phyloP scores from a whole-genome alignment of 2,797 vertebrate species.

The Pangasius larnaudii region DNA sequence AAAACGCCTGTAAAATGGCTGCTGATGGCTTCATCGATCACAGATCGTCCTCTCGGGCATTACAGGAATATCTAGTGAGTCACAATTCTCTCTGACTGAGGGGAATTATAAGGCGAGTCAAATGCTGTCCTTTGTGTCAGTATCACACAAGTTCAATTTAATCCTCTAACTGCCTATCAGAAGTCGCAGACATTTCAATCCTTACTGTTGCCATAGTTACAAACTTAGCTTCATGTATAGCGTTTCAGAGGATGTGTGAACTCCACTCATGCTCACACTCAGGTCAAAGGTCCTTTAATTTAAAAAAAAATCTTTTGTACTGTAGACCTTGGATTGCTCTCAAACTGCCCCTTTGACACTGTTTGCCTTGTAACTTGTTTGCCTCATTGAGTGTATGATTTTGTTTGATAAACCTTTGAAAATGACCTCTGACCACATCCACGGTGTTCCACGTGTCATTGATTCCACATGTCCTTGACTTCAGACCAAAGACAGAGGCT shows the following conservation, averaged over 20 bases:
- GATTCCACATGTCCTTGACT: conserved; percentile 1
- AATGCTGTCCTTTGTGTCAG: background rate
- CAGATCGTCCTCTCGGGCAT: background rate
- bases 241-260: background rate
- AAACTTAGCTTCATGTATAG: background rate
- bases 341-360: background rate
- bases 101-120: background rate
- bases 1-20: conserved; percentile 11
- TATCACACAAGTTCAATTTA: background rate
- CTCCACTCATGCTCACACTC: background rate
- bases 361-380: background rate
- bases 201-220: conserved; percentile 11
- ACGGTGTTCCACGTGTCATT: background rate
- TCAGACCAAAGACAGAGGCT: background rate
- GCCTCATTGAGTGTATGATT: background rate
- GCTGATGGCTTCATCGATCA: conserved; percentile 22
- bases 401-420: background rate
- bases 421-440: background rate
- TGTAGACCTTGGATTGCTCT: background rate
- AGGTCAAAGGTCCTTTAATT: background rate
- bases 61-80: conserved; percentile 6
- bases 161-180: background rate
- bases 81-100: background rate
- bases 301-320: background rate
- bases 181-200: background rate